Conservation (phyloP, 2,888 invertebrate species). For the Steromphala cineraria region DNA sequence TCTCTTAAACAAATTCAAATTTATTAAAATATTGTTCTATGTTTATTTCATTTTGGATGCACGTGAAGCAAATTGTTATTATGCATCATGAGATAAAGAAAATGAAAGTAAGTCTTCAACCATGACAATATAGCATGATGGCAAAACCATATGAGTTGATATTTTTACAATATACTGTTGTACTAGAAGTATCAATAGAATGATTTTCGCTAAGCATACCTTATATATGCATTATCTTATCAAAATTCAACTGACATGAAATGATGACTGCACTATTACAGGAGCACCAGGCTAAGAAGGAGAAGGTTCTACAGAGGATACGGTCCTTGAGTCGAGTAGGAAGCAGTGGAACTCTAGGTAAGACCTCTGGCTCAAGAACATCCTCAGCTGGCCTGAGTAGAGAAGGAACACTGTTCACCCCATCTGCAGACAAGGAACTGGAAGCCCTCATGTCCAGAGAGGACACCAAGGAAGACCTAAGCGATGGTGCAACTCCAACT, state of each 20-base stretch:
- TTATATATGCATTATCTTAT: too few species aligned
- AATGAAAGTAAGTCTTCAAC: too few species aligned
- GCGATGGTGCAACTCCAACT: slow-evolving; percentile 31
- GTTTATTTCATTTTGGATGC: too few species aligned
- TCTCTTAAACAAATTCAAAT: too few species aligned
- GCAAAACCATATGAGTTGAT: too few species aligned
- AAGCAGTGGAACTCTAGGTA: neutral
- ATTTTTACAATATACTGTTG: neutral
- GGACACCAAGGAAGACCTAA: slow-evolving; percentile 33
- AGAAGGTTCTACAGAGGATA: slow-evolving; percentile 48
- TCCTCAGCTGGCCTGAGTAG: slow-evolving; percentile 32
- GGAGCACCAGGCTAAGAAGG: slow-evolving; percentile 43
- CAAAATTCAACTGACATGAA: too few species aligned
- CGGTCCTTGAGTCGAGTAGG: slow-evolving; percentile 36
- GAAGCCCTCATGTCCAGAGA: slow-evolving; percentile 55
- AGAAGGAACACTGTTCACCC: slow-evolving; percentile 55
- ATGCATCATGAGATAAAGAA: too few species aligned
- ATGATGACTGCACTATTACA: neutral
- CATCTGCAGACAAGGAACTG: slow-evolving; percentile 63
- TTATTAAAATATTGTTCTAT: too few species aligned
- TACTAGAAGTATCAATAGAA: neutral
- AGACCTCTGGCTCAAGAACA: neutral
- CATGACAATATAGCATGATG: too few species aligned
- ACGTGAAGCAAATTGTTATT: too few species aligned
- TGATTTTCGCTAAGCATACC: neutral